Evolutionary conservation across 2,888 invertebrate species (phyloP), one percentile per base, ranked within the genome.

Genomic region (Drosophila dives): DNA sequence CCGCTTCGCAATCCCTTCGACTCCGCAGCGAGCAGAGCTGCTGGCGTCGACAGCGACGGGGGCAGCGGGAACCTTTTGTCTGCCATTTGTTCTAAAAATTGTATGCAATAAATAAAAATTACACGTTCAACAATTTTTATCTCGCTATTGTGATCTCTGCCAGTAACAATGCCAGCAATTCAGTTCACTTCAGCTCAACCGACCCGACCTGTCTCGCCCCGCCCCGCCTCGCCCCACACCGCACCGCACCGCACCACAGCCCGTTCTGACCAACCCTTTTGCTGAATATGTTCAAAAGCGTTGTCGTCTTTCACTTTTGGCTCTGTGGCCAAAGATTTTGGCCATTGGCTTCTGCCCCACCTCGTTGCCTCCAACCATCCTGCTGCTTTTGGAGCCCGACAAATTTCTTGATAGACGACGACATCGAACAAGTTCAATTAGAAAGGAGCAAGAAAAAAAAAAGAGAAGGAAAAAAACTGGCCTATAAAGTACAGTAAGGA

Each of bases 1-100:
- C 60, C 81, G 81, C 77, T 67, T 55, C 40, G 40, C 65, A 69
- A 74, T 66, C 64, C 79, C 58, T 58, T 75, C 54, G 20, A 45
- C 54, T 48, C 36, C 29, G 45, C 54, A 49, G 33, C 38, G 63
- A 45, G 20, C 45, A 23, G 50, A 36, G 20, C n/a, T 51, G 38
- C 15, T 33, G 48, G 26, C 64, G 33, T 20, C 64, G 49, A 64
- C 55, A 17, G 17, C 17, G 38, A 15, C 20, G 15, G 45, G 7
- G 49, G 11, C 55, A 3, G 15, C 33, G 63, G 59, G 60, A 82
- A 75, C 84, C 84, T 81, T 84, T 81, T 83, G 85, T 81, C 80
- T 86, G 89, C 90, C 89, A 87, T 87, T 90, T 90, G 86, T 87
- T 86, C 89, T 81, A 81, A 83, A 89, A 90, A 87, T 90, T 87